phyloP scores from a whole-genome alignment of 2,888 invertebrate species.

The Agrochola litura region DNA sequence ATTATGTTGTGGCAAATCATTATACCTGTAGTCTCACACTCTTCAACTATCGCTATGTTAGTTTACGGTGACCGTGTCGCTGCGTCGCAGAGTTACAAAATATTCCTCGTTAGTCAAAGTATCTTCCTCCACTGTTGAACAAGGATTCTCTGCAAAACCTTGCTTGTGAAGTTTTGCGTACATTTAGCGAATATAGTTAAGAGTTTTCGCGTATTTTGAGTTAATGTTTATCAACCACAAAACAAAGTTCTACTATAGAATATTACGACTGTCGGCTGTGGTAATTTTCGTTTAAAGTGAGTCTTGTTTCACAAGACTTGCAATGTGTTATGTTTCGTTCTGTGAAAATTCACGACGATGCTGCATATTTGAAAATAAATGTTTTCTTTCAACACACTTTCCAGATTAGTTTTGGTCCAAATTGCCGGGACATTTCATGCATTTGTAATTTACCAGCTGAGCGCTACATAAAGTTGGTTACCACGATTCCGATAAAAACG shows the following conservation, averaged over 20 bases:
- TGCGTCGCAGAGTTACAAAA: conserved; percentile 11
- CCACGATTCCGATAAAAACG: neutral
- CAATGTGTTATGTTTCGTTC: neutral
- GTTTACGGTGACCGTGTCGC: neutral
- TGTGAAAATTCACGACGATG: conserved; percentile 1
- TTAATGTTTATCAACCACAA: conserved; percentile 60
- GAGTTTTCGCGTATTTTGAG: conserved; percentile 59
- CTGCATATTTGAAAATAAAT: conserved; percentile 26
- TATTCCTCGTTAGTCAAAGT: conserved; percentile 38
- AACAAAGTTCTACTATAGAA: conserved; percentile 49
- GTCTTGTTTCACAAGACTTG: conserved; percentile 9
- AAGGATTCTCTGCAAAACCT: conserved; percentile 33
- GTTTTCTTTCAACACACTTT: conserved; percentile 35
- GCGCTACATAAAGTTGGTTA: no score
- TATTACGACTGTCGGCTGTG: conserved; percentile 39
- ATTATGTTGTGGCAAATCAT: neutral
- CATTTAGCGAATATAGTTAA: conserved; percentile 55
- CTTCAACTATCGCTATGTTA: neutral
- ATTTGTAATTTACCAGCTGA: conserved; percentile 23
- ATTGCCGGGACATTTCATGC: neutral
- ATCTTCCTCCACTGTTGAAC: conserved; percentile 30
- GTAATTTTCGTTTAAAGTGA: conserved; percentile 34
- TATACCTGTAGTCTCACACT: neutral
- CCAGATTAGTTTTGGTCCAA: conserved; percentile 15
- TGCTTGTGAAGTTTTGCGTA: conserved; percentile 38